A percentile compares a stretch with the other conserved stretches of the same genome.
phyloP scores from a whole-genome alignment of 1,140 invertebrate species.

The Caerostris darwini region DNA sequence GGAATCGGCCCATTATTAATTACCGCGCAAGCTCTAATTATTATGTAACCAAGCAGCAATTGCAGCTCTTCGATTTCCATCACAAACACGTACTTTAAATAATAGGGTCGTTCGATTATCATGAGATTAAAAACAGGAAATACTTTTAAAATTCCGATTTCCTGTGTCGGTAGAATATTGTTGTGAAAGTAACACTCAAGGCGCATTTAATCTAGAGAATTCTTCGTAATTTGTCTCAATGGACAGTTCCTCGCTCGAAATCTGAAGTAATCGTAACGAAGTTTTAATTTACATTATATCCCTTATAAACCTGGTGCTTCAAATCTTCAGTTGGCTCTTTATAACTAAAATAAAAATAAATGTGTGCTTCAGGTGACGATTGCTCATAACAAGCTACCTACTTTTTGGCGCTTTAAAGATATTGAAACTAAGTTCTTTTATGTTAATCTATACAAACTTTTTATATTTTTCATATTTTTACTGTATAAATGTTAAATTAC shows the following conservation, averaged over 20 bases:
- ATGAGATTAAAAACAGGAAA: conserved; percentile 54
- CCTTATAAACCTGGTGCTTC: not conserved
- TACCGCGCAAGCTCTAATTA: conserved; percentile 33
- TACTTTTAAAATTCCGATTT: conserved; percentile 22
- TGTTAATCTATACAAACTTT: too few relatives aligned
- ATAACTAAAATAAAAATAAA: too few relatives aligned
- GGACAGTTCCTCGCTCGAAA: not conserved
- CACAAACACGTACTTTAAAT: not conserved
- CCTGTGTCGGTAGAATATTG: not conserved
- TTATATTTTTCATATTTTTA: too few relatives aligned
- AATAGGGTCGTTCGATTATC: conserved; percentile 41
- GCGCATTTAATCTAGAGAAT: conserved; percentile 22
- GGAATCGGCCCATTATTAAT: conserved; percentile 32
- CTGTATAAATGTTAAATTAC: too few relatives aligned
- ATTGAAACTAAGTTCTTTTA: too few relatives aligned
- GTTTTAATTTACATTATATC: conserved; percentile 2
- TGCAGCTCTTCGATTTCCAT: not conserved
- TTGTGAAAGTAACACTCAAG: conserved; percentile 36
- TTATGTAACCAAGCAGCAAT: conserved; percentile 45
- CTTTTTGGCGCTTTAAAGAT: too few relatives aligned
- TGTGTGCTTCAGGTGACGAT: too few relatives aligned
- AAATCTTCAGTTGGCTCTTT: not conserved
- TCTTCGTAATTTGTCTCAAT: conserved; percentile 33
- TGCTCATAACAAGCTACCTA: too few relatives aligned
- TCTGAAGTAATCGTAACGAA: not conserved